phyloP scores from a whole-genome alignment of 2,888 invertebrate genomes.

The Pasiphila rectangulata region DNA sequence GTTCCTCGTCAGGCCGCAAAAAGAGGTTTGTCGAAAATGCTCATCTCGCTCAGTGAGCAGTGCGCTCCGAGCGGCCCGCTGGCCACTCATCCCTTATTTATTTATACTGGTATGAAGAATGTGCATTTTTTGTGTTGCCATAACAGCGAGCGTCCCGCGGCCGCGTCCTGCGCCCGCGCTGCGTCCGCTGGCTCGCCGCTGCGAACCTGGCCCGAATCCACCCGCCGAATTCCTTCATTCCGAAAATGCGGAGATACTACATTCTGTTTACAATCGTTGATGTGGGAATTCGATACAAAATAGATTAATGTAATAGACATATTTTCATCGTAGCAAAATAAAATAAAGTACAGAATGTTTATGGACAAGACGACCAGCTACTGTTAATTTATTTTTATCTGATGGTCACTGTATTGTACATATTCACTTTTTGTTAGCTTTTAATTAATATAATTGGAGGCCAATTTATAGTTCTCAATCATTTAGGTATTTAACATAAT shows the following conservation, averaged over 20 bases:
- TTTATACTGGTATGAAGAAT: slow-evolving; percentile 78
- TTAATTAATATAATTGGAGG: slow-evolving; percentile 24
- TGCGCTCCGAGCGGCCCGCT: slow-evolving; percentile 48
- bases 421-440: slow-evolving; percentile 21
- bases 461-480: slow-evolving; percentile 19
- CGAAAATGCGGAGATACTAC: slow-evolving; percentile 65
- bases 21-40: slow-evolving; percentile 79
- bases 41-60: slow-evolving; percentile 63
- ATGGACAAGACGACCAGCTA: slow-evolving; percentile 28
- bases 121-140: slow-evolving; percentile 64
- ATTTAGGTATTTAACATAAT: slow-evolving; percentile 12
- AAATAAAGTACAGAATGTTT: slow-evolving; percentile 21
- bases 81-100: slow-evolving; percentile 78
- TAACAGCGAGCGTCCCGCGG: slow-evolving; percentile 64
- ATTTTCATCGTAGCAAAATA: slow-evolving; percentile 34
- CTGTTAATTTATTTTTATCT: slow-evolving; percentile 29
- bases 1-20: slow-evolving; percentile 72
- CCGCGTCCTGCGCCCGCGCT: slow-evolving; percentile 13
- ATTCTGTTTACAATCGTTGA: slow-evolving; percentile 66
- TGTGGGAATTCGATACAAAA: slow-evolving; percentile 62
- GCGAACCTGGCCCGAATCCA: slow-evolving; percentile 44
- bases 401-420: slow-evolving; percentile 18
- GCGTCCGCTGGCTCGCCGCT: slow-evolving; percentile 1
- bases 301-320: slow-evolving; percentile 46
- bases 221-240: slow-evolving; percentile 73